A percentile compares a stretch with the other conserved stretches of the same genome.
phyloP scores from a whole-genome alignment of 2,113 vertebrate genomes.

The Tragelaphus imberbis region DNA sequence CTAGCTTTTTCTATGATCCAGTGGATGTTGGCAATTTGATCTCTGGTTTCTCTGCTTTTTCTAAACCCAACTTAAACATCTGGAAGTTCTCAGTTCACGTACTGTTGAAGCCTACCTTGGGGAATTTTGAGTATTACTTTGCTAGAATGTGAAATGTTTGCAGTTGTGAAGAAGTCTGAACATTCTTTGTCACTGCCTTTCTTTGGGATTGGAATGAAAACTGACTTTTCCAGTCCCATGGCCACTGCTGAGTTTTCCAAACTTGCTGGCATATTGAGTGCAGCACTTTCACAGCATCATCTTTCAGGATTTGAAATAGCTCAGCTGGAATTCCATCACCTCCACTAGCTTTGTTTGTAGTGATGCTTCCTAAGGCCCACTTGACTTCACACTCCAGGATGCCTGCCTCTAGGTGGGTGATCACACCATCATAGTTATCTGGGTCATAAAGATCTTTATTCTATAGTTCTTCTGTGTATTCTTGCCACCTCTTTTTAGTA shows the following conservation, averaged over 20 bases:
- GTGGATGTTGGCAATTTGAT: background rate
- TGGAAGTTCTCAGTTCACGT: background rate
- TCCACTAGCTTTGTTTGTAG: background rate
- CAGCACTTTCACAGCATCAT: background rate
- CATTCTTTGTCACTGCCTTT: background rate
- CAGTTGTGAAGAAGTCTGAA: background rate
- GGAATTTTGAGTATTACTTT: background rate
- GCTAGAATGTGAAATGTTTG: background rate
- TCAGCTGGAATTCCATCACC: background rate
- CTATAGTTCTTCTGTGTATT: background rate
- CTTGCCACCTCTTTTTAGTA: background rate
- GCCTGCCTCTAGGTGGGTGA: background rate
- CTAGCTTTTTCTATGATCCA: background rate
- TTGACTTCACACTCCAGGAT: rapidly evolving
- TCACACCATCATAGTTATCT: background rate
- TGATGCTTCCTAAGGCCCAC: background rate
- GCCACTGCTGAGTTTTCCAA: background rate
- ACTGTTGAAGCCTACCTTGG: background rate
- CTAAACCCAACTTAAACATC: background rate
- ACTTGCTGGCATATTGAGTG: background rate
- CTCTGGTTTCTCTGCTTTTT: background rate
- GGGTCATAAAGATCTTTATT: background rate
- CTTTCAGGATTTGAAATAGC: background rate
- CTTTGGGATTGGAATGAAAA: background rate
- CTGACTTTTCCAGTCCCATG: background rate